phyloP scores from a whole-genome alignment of 2,113 vertebrate species.

The Callaeas wilsoni region DNA sequence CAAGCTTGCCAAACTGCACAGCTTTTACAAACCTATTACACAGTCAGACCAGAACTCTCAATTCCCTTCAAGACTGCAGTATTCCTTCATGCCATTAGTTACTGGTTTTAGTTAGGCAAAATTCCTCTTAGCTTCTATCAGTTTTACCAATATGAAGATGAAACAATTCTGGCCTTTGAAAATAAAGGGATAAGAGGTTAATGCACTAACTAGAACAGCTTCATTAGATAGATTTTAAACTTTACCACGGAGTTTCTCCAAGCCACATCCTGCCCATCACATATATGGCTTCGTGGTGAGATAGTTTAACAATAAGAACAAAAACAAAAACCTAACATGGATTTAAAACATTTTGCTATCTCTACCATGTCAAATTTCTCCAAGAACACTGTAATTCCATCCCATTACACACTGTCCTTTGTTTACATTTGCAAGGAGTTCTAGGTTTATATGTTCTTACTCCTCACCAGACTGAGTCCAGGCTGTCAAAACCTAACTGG shows the following conservation, averaged over 20 bases:
- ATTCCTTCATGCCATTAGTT: background rate
- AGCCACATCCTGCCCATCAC: background rate
- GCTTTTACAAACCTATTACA: background rate
- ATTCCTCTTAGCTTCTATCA: background rate
- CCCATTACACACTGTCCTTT: background rate
- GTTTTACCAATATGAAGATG: background rate
- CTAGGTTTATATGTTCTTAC: background rate
- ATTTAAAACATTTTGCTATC: background rate
- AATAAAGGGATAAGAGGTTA: background rate
- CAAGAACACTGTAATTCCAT: background rate
- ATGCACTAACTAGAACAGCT: background rate
- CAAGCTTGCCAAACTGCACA: background rate
- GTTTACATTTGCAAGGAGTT: background rate
- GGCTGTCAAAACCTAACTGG: background rate
- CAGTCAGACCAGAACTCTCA: background rate
- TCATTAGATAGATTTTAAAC: background rate
- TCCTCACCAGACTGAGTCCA: background rate
- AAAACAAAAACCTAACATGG: background rate
- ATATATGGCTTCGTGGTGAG: fast-evolving
- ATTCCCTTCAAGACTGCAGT: background rate
- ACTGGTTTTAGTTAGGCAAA: background rate
- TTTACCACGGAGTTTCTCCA: background rate
- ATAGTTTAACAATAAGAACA: background rate
- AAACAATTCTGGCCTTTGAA: background rate
- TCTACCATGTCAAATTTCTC: background rate